These are phyloP conservation scores for Helobdella robusta DNA, from an alignment of 2,888 invertebrate genomes.

Conservation along the genomic window DNA sequence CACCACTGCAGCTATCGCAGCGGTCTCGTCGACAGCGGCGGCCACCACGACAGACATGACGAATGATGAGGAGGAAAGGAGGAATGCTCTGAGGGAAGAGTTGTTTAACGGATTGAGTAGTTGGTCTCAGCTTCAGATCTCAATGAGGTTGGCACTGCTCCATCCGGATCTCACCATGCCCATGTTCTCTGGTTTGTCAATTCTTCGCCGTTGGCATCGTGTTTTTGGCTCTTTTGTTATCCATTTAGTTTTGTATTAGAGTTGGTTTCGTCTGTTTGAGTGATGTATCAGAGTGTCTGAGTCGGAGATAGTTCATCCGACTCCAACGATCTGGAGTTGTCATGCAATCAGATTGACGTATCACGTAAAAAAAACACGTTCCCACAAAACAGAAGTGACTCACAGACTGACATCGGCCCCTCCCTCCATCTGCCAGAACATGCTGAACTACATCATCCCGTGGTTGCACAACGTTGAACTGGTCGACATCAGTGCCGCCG, in stretches of 20 bases:
- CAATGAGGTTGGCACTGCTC: conserved; percentile 79
- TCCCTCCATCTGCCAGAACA: conserved; percentile 77
- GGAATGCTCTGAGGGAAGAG: conserved; percentile 51
- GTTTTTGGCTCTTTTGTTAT: background rate
- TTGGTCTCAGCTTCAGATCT: conserved; percentile 54
- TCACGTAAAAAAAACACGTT: no score
- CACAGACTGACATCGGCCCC: conserved; percentile 90
- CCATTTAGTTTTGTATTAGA: background rate
- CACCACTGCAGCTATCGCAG: background rate
- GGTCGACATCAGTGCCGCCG: conserved; percentile 88
- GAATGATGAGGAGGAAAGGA: conserved; percentile 22
- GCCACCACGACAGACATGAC: background rate
- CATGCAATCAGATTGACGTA: no score
- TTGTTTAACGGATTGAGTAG: conserved; percentile 67
- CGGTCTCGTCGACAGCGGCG: background rate
- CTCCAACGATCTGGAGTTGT: no score
- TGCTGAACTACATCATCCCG: conserved; percentile 83
- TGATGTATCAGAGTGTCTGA: no score
- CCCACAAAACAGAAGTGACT: conserved; percentile 88
- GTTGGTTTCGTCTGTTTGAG: no score
- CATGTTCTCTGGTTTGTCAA: conserved; percentile 90
- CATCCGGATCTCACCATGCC: conserved; percentile 98
- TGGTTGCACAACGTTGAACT: conserved; percentile 98
- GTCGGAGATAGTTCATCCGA: no score
- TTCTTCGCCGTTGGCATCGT: no score